Base-by-base conservation (phyloP, 2,888 invertebrate genomes). In the Liposcelis brunnea region DNA sequence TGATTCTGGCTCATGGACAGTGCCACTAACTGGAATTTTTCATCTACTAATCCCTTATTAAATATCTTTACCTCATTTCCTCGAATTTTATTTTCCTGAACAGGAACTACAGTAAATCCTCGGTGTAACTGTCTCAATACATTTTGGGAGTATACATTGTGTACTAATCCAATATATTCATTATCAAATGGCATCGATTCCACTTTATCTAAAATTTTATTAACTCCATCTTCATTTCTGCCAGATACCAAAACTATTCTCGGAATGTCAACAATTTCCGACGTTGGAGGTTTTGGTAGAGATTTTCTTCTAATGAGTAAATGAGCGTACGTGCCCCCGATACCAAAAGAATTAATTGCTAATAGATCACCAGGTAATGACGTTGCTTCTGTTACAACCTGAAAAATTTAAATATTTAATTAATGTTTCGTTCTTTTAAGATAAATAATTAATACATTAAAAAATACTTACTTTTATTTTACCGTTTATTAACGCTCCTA, bases 271-370 rank as follows among this genome's bases (percentile, higher is more conserved):
- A 19, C 40, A 26, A 26, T 26, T 26, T 26, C 26, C 4, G 26
- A n/a, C n/a, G n/a, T 26, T 6, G 15, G 15, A 19, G 4, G 16
- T 42, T 55, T 65, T 51, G 11, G 66, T 47, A 53, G 55, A 10
- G 49, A 49, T 49, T 60, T 53, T 11, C 66, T 61, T 51, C 59
- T 56, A 16, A 68, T 52, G 35, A 68, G 53, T 43, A 62, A 59
- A 54, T 68, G 67, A 7, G 62, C 63, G 52, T 65, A 63, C n/a
- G 61, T 56, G n/a, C 73, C 72, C 44, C 71, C 70, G 56, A 72
- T 69, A 6, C 72, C 72, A 55, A 74, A 71, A 4, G 69, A 69
- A 56, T 70, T 73, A 46, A 73, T 60, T 16, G 67, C 72, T 34
- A 70, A 66, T 45, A 64, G 53, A 11, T 69, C 68, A 19, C 69